Evolutionary conservation across 1,140 invertebrate species (phyloP).

Genomic region (Lerema accius): DNA sequence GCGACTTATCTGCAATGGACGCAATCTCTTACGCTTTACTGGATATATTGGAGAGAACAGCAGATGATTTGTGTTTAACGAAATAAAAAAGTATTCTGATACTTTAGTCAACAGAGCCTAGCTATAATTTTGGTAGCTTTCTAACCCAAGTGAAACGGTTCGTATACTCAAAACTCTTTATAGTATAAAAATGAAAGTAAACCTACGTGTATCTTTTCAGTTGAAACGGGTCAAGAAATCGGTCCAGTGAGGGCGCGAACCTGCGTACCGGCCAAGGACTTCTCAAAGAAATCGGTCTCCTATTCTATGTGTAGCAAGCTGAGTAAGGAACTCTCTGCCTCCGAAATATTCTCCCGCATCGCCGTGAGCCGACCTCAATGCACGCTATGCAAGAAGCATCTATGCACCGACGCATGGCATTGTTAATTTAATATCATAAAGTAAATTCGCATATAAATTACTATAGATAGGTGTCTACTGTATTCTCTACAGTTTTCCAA

Average conservation of each 20-base stretch:
- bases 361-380: slow-evolving; percentile 67
- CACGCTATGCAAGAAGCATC: slow-evolving; percentile 68
- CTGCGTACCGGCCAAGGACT: slow-evolving; percentile 74
- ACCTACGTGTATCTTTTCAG: slow-evolving; percentile 43
- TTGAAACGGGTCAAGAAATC: slow-evolving; percentile 74
- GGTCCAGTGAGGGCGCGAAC: slow-evolving; percentile 74
- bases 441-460: neutral
- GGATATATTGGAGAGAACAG: no score
- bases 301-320: slow-evolving; percentile 76
- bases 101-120: no score
- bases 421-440: slow-evolving; percentile 46
- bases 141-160: no score
- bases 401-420: slow-evolving; percentile 65
- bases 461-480: no score
- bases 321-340: slow-evolving; percentile 72
- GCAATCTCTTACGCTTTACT: no score
- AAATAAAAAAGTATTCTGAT: no score
- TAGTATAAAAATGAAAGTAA: neutral
- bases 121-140: no score
- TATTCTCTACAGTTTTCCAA: neutral
- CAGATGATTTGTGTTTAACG: no score
- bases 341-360: slow-evolving; percentile 73
- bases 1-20: no score
- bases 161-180: no score
- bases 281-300: slow-evolving; percentile 73